These are phyloP conservation scores for Aquatica leii DNA, from an alignment of 2,888 invertebrate genomes.

Conservation along the genomic window DNA sequence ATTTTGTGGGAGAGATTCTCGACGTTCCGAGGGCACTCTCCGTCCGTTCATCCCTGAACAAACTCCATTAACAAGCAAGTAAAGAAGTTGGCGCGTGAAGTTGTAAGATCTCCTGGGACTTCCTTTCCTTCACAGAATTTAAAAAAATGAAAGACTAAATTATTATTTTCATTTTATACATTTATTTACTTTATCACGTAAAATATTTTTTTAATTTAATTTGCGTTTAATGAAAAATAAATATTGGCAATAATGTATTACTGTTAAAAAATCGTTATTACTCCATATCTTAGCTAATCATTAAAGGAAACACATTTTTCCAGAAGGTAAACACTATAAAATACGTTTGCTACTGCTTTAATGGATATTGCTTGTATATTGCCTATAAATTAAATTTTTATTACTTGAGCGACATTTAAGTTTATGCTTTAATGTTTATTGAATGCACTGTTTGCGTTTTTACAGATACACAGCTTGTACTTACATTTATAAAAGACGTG, in stretches of 20 bases:
- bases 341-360: conserved; percentile 14
- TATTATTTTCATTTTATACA: conserved; percentile 24
- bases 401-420: conserved; percentile 12
- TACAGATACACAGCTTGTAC: not conserved
- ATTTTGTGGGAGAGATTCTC: conserved; percentile 47
- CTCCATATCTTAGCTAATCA: not conserved
- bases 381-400: conserved; percentile 25
- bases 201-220: too few relatives aligned
- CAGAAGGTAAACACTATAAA: conserved; percentile 19
- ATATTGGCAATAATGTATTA: too few relatives aligned
- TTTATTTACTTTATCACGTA: too few relatives aligned
- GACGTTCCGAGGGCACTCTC: conserved; percentile 44
- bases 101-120: conserved; percentile 46
- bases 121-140: conserved; percentile 24
- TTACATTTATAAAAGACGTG: too few relatives aligned
- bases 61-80: conserved; percentile 54
- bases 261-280: too few relatives aligned
- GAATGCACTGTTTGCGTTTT: conserved; percentile 7
- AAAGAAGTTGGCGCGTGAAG: conserved; percentile 50
- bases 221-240: too few relatives aligned
- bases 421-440: conserved; percentile 10
- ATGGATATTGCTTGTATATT: conserved; percentile 26
- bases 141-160: conserved; percentile 28
- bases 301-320: conserved; percentile 17
- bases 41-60: conserved; percentile 49